Percentiles rank a stretch among this genome's conserved stretches.
These are phyloP conservation scores for Hypanus sabinus DNA, from an alignment of 2,113 vertebrate genomes.

Conservation along the genomic window DNA sequence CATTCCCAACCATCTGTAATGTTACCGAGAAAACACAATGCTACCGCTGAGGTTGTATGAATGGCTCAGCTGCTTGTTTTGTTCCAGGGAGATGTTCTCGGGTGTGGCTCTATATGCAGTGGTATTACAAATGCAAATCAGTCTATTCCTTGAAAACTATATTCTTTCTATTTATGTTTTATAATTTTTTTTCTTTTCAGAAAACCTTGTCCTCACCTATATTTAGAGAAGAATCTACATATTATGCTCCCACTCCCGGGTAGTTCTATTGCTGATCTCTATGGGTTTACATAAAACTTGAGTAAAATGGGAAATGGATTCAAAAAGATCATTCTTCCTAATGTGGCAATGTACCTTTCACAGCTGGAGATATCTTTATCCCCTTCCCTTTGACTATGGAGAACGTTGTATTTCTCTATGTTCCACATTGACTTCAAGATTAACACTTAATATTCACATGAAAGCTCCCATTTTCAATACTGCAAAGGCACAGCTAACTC, in stretches of 20 bases:
- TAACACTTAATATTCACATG: neutral
- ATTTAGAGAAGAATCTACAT: too few relatives aligned
- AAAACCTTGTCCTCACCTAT: too few relatives aligned
- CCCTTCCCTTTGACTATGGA: neutral
- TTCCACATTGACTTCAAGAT: neutral
- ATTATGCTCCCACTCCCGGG: neutral
- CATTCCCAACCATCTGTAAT: too few relatives aligned
- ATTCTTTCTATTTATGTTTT: too few relatives aligned
- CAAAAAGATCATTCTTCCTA: neutral
- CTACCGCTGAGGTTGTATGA: too few relatives aligned
- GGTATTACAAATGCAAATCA: too few relatives aligned
- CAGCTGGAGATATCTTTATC: neutral
- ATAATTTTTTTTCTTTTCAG: too few relatives aligned
- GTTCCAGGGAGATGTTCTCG: too few relatives aligned
- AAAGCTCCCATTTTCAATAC: neutral
- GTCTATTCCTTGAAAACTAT: too few relatives aligned
- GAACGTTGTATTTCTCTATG: neutral
- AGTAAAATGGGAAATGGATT: neutral
- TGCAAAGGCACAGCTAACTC: neutral
- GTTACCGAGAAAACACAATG: too few relatives aligned
- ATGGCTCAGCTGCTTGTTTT: too few relatives aligned
- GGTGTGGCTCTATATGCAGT: too few relatives aligned
- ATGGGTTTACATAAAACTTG: neutral
- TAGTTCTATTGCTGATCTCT: neutral
- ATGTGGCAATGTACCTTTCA: neutral